Percentiles rank a stretch among this genome's conserved stretches.
These are phyloP conservation scores for Rhinopithecus roxellana DNA, from an alignment of 2,113 vertebrate genomes.

Conservation along the genomic window DNA sequence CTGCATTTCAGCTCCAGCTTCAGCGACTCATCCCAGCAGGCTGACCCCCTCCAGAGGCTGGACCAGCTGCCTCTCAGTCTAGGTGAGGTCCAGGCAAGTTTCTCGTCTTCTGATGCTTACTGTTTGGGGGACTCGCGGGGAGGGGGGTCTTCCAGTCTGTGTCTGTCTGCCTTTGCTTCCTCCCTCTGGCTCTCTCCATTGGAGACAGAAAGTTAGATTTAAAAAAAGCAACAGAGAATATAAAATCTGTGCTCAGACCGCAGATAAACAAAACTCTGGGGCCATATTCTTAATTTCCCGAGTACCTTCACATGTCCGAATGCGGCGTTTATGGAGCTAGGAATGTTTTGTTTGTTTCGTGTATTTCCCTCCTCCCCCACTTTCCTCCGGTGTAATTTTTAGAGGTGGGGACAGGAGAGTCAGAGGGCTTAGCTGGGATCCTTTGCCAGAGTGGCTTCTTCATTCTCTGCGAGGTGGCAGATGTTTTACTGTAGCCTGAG, in stretches of 20 bases:
- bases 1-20: slow-evolving; percentile 30
- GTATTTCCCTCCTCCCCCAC: slow-evolving; percentile 20
- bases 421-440: slow-evolving; percentile 36
- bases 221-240: slow-evolving; percentile 55
- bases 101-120: slow-evolving; percentile 29
- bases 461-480: slow-evolving; percentile 39
- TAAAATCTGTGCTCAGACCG: slow-evolving; percentile 31
- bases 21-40: not conserved
- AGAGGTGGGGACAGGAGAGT: slow-evolving; percentile 35
- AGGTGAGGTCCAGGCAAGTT: slow-evolving; percentile 65
- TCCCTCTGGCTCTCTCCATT: slow-evolving; percentile 35
- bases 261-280: slow-evolving; percentile 64
- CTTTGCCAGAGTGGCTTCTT: slow-evolving; percentile 49
- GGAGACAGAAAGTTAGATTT: slow-evolving; percentile 74
- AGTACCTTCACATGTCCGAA: slow-evolving; percentile 20
- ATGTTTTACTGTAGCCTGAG: slow-evolving; percentile 38
- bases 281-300: slow-evolving; percentile 59
- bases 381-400: slow-evolving; percentile 45
- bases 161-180: slow-evolving; percentile 44
- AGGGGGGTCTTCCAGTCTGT: not conserved
- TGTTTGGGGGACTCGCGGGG: not conserved
- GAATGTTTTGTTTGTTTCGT: slow-evolving; percentile 45
- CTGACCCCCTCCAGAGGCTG: not conserved
- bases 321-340: slow-evolving; percentile 14
- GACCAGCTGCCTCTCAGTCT: not conserved